phyloP scores from a whole-genome alignment of 2,888 invertebrate species.

The Empis stercorea region DNA sequence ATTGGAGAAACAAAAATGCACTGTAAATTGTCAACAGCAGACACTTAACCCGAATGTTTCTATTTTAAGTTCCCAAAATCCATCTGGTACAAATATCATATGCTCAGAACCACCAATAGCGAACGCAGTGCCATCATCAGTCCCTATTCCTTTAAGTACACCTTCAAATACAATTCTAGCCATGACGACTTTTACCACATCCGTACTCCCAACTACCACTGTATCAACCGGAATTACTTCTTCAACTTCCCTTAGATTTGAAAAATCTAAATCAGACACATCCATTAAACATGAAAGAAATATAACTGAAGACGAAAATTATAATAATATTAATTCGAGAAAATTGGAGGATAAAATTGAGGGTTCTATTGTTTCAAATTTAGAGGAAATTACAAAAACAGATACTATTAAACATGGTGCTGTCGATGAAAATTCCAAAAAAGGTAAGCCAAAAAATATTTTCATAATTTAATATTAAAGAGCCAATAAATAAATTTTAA shows the following conservation, averaged over 20 bases:
- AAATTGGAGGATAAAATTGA: not conserved
- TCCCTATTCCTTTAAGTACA: conserved; percentile 34
- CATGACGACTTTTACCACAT: conserved; percentile 31
- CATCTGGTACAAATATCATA: not conserved
- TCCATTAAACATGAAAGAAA: too few species aligned
- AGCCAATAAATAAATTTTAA: too few species aligned
- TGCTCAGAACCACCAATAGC: conserved; percentile 19
- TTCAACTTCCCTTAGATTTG: conserved; percentile 15
- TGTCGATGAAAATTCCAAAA: not conserved
- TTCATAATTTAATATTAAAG: too few species aligned
- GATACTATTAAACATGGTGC: not conserved
- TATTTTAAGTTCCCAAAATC: not conserved
- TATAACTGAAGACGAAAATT: too few species aligned
- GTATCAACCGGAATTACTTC: conserved; percentile 8
- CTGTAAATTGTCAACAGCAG: not conserved
- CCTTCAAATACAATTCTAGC: conserved; percentile 37
- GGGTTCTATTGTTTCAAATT: not conserved
- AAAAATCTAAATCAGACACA: too few species aligned
- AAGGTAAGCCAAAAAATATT: too few species aligned
- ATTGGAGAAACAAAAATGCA: not conserved
- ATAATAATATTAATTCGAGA: too few species aligned
- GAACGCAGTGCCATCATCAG: conserved; percentile 27
- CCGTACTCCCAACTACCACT: conserved; percentile 17
- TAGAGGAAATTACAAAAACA: not conserved
- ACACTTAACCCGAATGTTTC: not conserved